These are phyloP conservation scores for Cataglyphis rosenhaueri DNA, from an alignment of 2,888 invertebrate genomes.

Conservation along the genomic window DNA sequence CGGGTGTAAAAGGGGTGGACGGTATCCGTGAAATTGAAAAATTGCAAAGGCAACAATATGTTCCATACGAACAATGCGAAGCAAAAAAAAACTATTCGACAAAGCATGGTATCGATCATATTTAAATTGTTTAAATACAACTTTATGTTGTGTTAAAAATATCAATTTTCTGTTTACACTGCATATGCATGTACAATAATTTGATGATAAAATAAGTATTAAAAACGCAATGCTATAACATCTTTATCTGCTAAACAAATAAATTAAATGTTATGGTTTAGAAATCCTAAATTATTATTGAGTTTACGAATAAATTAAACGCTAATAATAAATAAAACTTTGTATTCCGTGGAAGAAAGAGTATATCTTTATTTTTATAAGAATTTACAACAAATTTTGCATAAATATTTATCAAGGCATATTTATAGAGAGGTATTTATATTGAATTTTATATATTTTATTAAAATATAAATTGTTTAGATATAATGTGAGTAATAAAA, in stretches of 20 bases:
- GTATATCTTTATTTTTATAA: not conserved
- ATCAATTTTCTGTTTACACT: not conserved
- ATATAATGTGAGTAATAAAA: not conserved
- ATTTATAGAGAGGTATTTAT: not conserved
- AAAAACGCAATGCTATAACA: not conserved
- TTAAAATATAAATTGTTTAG: not conserved
- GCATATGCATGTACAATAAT: not conserved
- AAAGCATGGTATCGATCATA: constrained; percentile 17
- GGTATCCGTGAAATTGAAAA: constrained; percentile 65
- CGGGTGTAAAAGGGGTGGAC: constrained; percentile 51
- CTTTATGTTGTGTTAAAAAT: not conserved
- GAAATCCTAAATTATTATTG: not conserved
- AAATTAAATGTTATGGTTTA: not conserved
- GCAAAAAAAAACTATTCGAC: constrained; percentile 38
- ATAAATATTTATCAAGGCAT: not conserved
- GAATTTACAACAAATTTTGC: constrained; percentile 13
- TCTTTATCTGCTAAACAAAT: not conserved
- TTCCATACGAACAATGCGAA: constrained; percentile 20
- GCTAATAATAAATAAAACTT: not conserved
- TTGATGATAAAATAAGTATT: not conserved
- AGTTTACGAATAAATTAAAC: not conserved
- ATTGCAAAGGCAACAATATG: constrained; percentile 61
- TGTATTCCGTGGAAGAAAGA: not conserved
- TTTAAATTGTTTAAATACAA: constrained; percentile 39
- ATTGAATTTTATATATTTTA: not conserved